Base-by-base conservation (phyloP, 2,113 vertebrate genomes). In the Protobothrops mucrosquamatus region DNA sequence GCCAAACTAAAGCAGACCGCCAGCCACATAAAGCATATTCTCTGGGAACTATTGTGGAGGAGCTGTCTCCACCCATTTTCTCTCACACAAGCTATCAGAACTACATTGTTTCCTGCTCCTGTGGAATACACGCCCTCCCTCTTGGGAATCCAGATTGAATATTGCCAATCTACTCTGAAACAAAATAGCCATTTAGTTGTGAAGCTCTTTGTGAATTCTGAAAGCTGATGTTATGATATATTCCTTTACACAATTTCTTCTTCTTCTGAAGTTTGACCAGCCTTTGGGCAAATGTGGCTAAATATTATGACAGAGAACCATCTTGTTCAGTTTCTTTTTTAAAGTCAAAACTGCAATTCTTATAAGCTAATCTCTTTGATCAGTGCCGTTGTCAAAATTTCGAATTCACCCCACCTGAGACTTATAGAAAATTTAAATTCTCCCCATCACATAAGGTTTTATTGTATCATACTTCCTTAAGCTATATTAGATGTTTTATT, bases 401-500 rank as follows among this genome's bases (percentile, higher is more conserved):
- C 54, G 86, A 95, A 64, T 94, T 93, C 92, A 85, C 52, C 22
- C 39, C 61, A 91, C 95, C 85, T 94, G 56, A 91, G 7, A 86
- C 61, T 93, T 64, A 86, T 94, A 43, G 94, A 92, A 92, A 88
- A 93, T 15, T 87, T 92, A 15, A 3, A 88, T 96, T 94, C 92
- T 92, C 34, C 59, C 39, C n/a, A 0, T 51, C 46, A 64, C 95
- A 15, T 46, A 43, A 6, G 46, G 89, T 94, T 52, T 91, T 89
- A 93, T 43, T 89, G 51, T 87, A 95, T 89, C 51, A 90, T 91
- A 93, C 89, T 59, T 90, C 11, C 89, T 34, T 55, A 87, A 85
- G 61, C 46, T 59, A 55, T 95, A 29, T 88, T 94, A 91, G 91
- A 94, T 92, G 43, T 90, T 96, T 94, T 93, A 85, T 96, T 94